These are phyloP conservation scores for Acyrthosiphon pisum DNA, from an alignment of 1,140 invertebrate species.

Conservation along the genomic window DNA sequence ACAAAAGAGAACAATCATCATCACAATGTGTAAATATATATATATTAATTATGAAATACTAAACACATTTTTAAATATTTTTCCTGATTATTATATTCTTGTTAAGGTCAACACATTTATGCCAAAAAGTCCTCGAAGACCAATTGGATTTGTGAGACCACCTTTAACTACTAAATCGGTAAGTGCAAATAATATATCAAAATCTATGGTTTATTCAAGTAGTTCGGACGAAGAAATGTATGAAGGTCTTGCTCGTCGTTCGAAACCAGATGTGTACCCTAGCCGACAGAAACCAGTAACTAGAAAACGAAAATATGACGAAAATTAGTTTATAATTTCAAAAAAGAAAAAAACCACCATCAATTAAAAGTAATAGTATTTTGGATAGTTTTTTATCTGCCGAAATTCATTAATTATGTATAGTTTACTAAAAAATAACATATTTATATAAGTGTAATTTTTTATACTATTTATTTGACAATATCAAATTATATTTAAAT, in stretches of 20 bases:
- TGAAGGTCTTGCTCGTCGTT: conserved; percentile 50
- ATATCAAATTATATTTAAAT: neutral
- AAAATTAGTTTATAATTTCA: conserved; percentile 52
- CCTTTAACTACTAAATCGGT: conserved; percentile 47
- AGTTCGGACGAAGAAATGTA: conserved; percentile 52
- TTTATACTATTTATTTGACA: neutral
- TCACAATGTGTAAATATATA: conserved; percentile 40
- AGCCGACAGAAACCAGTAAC: neutral
- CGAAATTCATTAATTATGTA: conserved; percentile 29
- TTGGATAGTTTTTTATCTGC: conserved; percentile 46
- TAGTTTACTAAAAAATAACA: neutral
- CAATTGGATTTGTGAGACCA: conserved; percentile 45
- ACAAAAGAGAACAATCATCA: conserved; percentile 22
- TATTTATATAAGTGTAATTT: neutral
- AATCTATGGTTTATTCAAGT: neutral
- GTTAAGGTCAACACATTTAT: conserved; percentile 41
- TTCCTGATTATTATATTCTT: neutral
- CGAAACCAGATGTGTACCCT: conserved; percentile 45
- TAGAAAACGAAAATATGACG: conserved; percentile 40
- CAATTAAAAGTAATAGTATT: conserved; percentile 36
- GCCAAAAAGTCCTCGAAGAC: conserved; percentile 46
- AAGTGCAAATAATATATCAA: conserved; percentile 46
- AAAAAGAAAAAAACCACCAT: conserved; percentile 37
- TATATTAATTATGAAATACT: neutral
- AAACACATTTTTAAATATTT: neutral